Base-by-base conservation (phyloP, 2,797 vertebrate species). In the Macropodus opercularis region DNA sequence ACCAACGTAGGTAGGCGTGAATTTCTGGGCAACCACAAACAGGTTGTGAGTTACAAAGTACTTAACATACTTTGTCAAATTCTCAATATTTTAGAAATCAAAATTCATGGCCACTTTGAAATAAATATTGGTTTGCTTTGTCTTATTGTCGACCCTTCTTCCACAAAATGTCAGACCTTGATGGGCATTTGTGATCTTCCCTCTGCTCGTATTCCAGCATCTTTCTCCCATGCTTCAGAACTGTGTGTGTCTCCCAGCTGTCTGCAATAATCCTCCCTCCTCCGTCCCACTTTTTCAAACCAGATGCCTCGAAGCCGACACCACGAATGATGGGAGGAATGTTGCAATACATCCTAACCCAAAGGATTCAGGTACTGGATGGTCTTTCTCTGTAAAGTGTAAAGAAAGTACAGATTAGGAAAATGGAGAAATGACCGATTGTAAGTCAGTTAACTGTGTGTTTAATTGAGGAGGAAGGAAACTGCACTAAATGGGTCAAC, bases 201-300 rank as follows among this genome's bases (percentile, higher is more conserved):
- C 17, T 38, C 5, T 8, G 32, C 54, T 17, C 21, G 31, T 26
- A 1, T 8, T 40, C 24, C n/a, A 48, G 32, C 18, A 11, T 61
- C 44, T 11, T n/a, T n/a, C 38, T 29, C 11, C 6, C 18, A 6
- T 65, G 24, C 42, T 13, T 17, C 12, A 11, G 3, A 38, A 11
- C 29, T 42, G 35, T 36, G 49, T 59, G 49, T 68, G 69, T 43
- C 26, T 48, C 22, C 56, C 66, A 74, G 57, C 62, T 74, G 65
- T 58, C 27, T 22, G 41, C 3, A 3, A 38, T 54, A 53, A 63
- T 69, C 57, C 40, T 3, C 36, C 47, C 41, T 38, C 53, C 49
- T 57, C 11, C 38, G 9, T 46, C 57, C 13, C 18, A n/a, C 40
- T 46, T 63, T 42, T 47, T 19, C 35, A 51, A 43, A 31, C 31